Evolutionary conservation across 1,140 invertebrate genomes (phyloP), one percentile per base, ranked within the genome.

Genomic region (Drosophila nannoptera): DNA sequence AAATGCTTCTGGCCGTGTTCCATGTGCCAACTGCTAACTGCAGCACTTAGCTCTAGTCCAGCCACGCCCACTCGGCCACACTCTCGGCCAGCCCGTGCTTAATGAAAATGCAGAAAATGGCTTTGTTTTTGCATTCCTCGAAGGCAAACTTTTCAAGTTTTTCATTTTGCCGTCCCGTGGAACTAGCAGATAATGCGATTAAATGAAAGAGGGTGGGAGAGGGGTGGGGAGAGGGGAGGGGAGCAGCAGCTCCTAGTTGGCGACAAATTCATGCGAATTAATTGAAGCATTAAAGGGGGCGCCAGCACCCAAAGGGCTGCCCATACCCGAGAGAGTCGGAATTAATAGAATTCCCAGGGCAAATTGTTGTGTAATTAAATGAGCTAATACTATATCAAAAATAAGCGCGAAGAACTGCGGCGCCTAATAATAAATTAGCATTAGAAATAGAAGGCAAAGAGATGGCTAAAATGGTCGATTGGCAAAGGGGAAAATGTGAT

Each of bases 1-100:
- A 58, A 73, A 48, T 73, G 69, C 70, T 66, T 48, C 54, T 45
- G 40, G 40, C 31, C 54, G 16, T 56, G 54, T 56, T 29, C 54
- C 22, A 22, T 43, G 54, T 38, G 43, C 38, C 36, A 53, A 36
- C 33, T 53, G 50, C 50, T 22, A 22, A 22, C 22, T 53, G 35
- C 35, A 38, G n/a, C 50, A 53, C 12, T 43, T 16, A 45, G 43
- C 43, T 9, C 9, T 46, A 7, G 8, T 12, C 31, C 12, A 14
- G 31, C 31, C 48, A 32, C 31, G 7, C n/a, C 14, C 49, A 31
- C 5, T 11, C 1, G 7, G 31, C 8, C 40, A 22, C 40, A n/a
- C 54, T 7, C 5, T n/a, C 5, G 38, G 9, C 5, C 38, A 33
- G 40, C n/a, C 45, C 16, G 38, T 16, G 46, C n/a, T 52, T 50